Percentiles rank a stretch among this genome's conserved stretches.
These are phyloP conservation scores for Sclerodermus sp. DNA, from an alignment of 2,888 invertebrate genomes.

Conservation along the genomic window DNA sequence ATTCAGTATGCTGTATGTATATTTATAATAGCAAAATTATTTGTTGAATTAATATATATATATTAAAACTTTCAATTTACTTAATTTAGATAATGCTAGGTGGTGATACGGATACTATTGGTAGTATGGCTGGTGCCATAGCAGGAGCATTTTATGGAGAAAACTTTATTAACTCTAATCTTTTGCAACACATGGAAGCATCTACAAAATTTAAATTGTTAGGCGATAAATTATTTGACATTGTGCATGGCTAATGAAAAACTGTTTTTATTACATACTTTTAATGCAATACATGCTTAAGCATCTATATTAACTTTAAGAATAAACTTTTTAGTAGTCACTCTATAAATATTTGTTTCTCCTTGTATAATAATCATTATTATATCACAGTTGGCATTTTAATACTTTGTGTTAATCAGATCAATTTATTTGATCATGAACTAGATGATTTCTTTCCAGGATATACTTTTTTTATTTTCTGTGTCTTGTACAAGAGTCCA, in stretches of 20 bases:
- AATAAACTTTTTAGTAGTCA: too few relatives aligned
- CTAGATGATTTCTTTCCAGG: too few relatives aligned
- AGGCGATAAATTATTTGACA: constrained; percentile 60
- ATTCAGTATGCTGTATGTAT: constrained; percentile 65
- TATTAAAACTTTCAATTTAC: constrained; percentile 6
- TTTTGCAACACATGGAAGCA: constrained; percentile 66
- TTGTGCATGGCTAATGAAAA: constrained; percentile 15
- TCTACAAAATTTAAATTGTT: constrained; percentile 60
- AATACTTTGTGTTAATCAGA: too few relatives aligned
- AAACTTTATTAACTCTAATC: constrained; percentile 58
- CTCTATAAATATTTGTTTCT: too few relatives aligned
- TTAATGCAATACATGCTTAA: too few relatives aligned
- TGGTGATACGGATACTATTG: constrained; percentile 79
- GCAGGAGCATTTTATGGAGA: constrained; percentile 71
- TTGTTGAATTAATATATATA: neutral
- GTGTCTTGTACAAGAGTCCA: too few relatives aligned
- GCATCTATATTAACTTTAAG: too few relatives aligned
- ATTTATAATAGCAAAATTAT: neutral
- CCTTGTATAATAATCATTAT: too few relatives aligned
- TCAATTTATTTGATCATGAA: too few relatives aligned
- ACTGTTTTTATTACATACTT: constrained; percentile 1
- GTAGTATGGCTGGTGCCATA: constrained; percentile 72
- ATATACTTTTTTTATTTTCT: too few relatives aligned
- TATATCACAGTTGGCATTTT: too few relatives aligned
- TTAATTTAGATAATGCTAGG: constrained; percentile 64